These are phyloP conservation scores for Ceyx margarethae DNA, from an alignment of 2,113 vertebrate species.

Conservation along the genomic window DNA sequence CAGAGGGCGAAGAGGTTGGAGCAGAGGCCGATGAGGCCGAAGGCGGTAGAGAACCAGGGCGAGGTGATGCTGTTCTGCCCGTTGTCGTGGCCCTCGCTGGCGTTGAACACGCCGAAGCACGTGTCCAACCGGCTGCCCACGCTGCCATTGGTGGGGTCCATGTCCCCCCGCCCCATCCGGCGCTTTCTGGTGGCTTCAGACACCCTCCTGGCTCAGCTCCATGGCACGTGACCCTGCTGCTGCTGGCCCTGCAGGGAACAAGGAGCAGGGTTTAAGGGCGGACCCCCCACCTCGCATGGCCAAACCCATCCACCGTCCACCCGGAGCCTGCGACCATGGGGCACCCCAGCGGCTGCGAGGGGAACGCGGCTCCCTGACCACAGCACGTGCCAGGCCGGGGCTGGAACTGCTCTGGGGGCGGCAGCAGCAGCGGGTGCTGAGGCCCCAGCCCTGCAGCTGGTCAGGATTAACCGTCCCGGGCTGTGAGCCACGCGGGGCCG, in stretches of 20 bases:
- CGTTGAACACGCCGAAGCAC: slow-evolving; percentile 61
- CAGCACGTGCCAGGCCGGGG: accelerated
- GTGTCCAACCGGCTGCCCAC: accelerated
- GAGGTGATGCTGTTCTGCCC: slow-evolving; percentile 66
- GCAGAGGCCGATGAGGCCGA: slow-evolving; percentile 81
- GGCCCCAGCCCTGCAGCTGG: not conserved
- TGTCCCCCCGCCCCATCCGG: not conserved
- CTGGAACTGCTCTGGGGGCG: accelerated
- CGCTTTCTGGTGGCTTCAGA: not conserved
- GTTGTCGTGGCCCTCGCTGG: not conserved
- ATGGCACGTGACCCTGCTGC: accelerated
- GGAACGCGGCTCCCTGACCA: no score
- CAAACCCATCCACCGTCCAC: not conserved
- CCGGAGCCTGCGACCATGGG: accelerated
- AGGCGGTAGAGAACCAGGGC: slow-evolving; percentile 79
- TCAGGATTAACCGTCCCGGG: not conserved
- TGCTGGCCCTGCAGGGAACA: not conserved
- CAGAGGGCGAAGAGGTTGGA: slow-evolving; percentile 91
- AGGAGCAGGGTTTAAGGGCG: not conserved
- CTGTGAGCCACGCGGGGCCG: not conserved
- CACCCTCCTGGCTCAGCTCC: not conserved
- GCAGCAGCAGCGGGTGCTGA: not conserved
- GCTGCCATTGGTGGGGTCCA: not conserved
- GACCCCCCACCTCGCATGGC: not conserved
- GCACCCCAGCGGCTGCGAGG: no score